A percentile compares a stretch with the other conserved stretches of the same genome.
Conservation (phyloP, 2,888 invertebrate genomes). For the Catonia carolina region DNA sequence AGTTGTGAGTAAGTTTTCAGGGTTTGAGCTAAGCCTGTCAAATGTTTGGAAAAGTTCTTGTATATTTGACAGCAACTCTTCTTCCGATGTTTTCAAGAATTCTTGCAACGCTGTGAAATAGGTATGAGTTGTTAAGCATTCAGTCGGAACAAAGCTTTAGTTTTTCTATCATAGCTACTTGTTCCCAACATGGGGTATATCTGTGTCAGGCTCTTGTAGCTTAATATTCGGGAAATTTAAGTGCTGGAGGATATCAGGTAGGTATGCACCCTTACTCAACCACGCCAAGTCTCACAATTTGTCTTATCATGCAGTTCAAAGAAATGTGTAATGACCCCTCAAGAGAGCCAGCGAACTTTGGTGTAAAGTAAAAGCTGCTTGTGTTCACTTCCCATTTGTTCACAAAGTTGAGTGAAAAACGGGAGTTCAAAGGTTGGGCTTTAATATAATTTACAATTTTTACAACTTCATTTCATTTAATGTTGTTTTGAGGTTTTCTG, state of each 20-base stretch:
- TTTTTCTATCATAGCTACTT: constrained; percentile 15
- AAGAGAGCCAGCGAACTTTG: constrained; percentile 3
- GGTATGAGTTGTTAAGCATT: constrained; percentile 8
- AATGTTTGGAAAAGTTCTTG: constrained; percentile 13
- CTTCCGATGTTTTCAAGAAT: constrained; percentile 9
- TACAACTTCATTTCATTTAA: constrained; percentile 25
- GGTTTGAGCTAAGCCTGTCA: constrained; percentile 11
- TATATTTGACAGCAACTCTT: constrained; percentile 1
- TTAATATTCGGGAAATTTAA: constrained; percentile 23
- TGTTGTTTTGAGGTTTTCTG: constrained; percentile 28
- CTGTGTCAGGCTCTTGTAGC: constrained; percentile 16
- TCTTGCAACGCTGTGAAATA: constrained; percentile 7
- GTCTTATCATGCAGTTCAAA: constrained; percentile 12
- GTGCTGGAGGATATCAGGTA: constrained; percentile 29
- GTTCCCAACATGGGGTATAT: constrained; percentile 15
- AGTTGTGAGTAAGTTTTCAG: constrained; percentile 12
- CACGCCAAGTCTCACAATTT: constrained; percentile 23
- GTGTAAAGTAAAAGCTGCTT: constrained; percentile 27
- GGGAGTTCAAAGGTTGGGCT: constrained; percentile 31
- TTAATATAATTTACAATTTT: constrained; percentile 25
- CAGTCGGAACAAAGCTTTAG: constrained; percentile 13
- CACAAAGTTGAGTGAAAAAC: constrained; percentile 33
- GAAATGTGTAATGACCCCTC: neutral
- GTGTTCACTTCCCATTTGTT: constrained; percentile 32
- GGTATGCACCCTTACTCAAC: constrained; percentile 25